Evolutionary conservation across 1,140 invertebrate genomes (phyloP).

Genomic region (Pissodes strobi): DNA sequence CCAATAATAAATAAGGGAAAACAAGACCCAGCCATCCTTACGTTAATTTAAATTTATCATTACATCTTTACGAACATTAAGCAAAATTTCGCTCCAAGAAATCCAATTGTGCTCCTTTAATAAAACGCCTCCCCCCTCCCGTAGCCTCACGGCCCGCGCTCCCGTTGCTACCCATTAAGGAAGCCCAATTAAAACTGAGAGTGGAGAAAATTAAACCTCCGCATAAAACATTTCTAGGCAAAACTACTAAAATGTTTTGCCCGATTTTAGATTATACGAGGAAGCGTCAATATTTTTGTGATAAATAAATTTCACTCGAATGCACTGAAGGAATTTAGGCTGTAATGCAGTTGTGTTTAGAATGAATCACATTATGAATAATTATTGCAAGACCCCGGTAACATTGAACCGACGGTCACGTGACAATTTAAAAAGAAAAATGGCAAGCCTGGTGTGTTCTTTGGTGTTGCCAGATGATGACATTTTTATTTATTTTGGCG

Average conservation of each 20-base stretch:
- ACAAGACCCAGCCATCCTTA: neutral
- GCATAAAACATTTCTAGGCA: slow-evolving; percentile 18
- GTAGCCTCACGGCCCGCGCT: neutral
- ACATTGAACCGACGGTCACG: no score
- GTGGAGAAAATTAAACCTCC: slow-evolving; percentile 15
- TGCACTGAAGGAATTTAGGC: no score
- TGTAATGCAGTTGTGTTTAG: no score
- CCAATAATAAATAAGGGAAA: neutral
- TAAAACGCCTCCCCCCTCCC: neutral
- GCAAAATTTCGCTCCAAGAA: slow-evolving; percentile 6
- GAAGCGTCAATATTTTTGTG: no score
- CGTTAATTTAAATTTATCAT: slow-evolving; percentile 2
- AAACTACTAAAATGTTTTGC: slow-evolving; percentile 11
- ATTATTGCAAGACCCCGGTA: no score
- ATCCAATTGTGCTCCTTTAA: slow-evolving; percentile 11
- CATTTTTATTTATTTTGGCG: no score
- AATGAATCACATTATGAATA: no score
- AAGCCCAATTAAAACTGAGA: slow-evolving; percentile 18
- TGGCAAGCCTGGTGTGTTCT: no score
- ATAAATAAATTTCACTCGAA: no score
- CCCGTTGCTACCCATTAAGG: slow-evolving; percentile 15
- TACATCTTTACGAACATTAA: neutral
- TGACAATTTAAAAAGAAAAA: no score
- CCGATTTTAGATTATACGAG: slow-evolving; percentile 4
- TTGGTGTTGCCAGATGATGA: no score